Percentiles rank a stretch among this genome's conserved stretches.
These are phyloP conservation scores for Scomber japonicus DNA, from an alignment of 2,113 vertebrate genomes.

Conservation along the genomic window DNA sequence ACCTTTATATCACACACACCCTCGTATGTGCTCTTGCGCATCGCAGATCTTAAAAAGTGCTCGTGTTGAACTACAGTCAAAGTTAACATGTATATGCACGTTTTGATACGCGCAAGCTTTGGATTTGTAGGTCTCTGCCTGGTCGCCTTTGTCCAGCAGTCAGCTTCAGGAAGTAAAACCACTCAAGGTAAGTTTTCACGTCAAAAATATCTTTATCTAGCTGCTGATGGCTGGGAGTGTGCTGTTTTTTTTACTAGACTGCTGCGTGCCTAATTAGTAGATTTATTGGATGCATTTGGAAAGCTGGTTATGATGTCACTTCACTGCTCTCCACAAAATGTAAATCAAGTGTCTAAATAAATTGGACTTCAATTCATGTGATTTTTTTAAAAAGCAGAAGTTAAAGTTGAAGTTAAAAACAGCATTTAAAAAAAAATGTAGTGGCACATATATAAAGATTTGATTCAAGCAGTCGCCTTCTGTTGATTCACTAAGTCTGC, in stretches of 20 bases:
- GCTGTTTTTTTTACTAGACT: neutral
- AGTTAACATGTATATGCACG: slow-evolving; percentile 83
- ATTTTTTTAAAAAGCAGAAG: too few species aligned
- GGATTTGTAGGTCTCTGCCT: slow-evolving; percentile 90
- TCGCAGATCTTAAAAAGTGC: slow-evolving; percentile 61
- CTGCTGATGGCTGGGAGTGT: neutral
- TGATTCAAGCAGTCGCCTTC: slow-evolving; percentile 16
- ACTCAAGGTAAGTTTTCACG: slow-evolving; percentile 91
- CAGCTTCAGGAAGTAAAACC: slow-evolving; percentile 89
- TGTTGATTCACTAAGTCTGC: slow-evolving; percentile 37
- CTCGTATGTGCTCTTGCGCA: slow-evolving; percentile 60
- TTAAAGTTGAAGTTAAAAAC: neutral
- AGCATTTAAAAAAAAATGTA: neutral
- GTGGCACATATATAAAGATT: neutral
- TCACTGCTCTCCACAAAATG: neutral
- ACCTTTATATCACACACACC: slow-evolving; percentile 53
- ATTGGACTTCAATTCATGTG: neutral
- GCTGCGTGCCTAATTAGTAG: neutral
- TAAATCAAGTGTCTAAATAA: slow-evolving; percentile 5
- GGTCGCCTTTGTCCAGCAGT: slow-evolving; percentile 90
- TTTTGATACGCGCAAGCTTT: slow-evolving; percentile 87
- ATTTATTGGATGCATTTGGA: neutral
- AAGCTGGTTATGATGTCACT: slow-evolving; percentile 13
- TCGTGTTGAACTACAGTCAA: slow-evolving; percentile 64
- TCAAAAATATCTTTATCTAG: slow-evolving; percentile 22